Percentiles rank a stretch among this genome's conserved stretches.
These are phyloP conservation scores for Drosophila planitibia DNA, from an alignment of 2,888 invertebrate species.

Conservation along the genomic window DNA sequence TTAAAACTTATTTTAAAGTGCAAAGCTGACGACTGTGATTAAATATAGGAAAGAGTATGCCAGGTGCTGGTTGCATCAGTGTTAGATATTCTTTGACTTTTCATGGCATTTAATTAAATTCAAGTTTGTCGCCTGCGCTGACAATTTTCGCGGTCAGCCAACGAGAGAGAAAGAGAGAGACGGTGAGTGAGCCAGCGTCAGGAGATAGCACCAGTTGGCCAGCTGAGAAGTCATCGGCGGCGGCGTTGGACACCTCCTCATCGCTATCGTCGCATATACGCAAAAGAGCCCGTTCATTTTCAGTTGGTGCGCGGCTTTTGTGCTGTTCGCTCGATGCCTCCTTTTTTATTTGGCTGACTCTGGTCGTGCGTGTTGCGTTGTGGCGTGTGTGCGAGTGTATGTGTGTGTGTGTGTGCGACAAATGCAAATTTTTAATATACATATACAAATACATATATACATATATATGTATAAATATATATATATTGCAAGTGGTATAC, in stretches of 20 bases:
- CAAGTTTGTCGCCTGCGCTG: conserved; percentile 73
- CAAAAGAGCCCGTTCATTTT: conserved; percentile 53
- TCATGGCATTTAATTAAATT: conserved; percentile 69
- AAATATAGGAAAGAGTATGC: conserved; percentile 32
- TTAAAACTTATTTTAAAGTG: not conserved
- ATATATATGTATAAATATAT: conserved; percentile 11
- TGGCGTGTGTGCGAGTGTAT: conserved; percentile 33
- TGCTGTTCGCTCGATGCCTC: conserved; percentile 71
- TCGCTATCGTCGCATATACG: conserved; percentile 41
- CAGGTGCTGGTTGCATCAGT: not conserved
- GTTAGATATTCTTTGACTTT: conserved; percentile 32
- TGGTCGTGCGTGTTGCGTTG: conserved; percentile 28
- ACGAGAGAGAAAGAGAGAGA: conserved; percentile 16
- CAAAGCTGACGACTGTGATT: not conserved
- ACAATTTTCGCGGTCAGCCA: conserved; percentile 72
- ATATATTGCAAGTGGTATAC: conserved; percentile 15
- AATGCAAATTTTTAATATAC: conserved; percentile 37
- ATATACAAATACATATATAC: conserved; percentile 1
- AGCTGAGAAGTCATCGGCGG: conserved; percentile 27
- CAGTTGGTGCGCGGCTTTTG: conserved; percentile 70
- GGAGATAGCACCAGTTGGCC: conserved; percentile 55
- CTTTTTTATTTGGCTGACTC: conserved; percentile 45
- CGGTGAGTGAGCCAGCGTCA: conserved; percentile 16
- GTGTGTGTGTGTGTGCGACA: conserved; percentile 46
- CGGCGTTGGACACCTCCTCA: conserved; percentile 28